Conservation (phyloP, 64 coral and sea anemone genomes). For the Platygyra sinensis region DNA sequence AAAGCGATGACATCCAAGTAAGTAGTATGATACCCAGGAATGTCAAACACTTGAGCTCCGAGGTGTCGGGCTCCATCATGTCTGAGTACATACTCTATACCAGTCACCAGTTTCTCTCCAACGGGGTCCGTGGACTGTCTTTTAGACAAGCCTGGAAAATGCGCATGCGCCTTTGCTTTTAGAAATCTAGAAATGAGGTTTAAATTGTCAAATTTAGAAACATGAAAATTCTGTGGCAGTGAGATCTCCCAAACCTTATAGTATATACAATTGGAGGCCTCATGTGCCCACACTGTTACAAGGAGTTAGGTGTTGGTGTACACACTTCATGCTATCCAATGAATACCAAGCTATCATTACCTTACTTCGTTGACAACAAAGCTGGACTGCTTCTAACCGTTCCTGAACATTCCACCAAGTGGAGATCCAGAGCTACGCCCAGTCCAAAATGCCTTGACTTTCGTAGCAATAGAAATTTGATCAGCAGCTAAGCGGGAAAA, state of each 20-base stretch:
- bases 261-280: too few species aligned
- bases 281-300: too few species aligned
- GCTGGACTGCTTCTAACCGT: not conserved
- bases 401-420: not conserved
- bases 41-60: constrained; percentile 25
- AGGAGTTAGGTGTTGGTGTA: too few species aligned
- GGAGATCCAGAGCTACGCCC: not conserved
- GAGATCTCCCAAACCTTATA: too few species aligned
- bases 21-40: constrained; percentile 53
- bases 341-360: not conserved
- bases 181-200: constrained; percentile 20
- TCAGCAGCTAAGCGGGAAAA: constrained; percentile 20
- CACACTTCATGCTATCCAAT: too few species aligned
- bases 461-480: not conserved
- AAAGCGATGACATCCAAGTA: constrained; percentile 34
- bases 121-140: not conserved
- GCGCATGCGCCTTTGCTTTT: not conserved
- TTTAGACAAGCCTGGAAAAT: not conserved
- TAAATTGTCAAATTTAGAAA: too few species aligned
- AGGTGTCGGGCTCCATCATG: constrained; percentile 37
- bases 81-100: constrained; percentile 58
- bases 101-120: constrained; percentile 10
- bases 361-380: not conserved
- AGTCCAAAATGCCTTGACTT: not conserved
- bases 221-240: too few species aligned